Base-by-base conservation (phyloP, 1,140 invertebrate species). In the Nixonia krombeini region DNA sequence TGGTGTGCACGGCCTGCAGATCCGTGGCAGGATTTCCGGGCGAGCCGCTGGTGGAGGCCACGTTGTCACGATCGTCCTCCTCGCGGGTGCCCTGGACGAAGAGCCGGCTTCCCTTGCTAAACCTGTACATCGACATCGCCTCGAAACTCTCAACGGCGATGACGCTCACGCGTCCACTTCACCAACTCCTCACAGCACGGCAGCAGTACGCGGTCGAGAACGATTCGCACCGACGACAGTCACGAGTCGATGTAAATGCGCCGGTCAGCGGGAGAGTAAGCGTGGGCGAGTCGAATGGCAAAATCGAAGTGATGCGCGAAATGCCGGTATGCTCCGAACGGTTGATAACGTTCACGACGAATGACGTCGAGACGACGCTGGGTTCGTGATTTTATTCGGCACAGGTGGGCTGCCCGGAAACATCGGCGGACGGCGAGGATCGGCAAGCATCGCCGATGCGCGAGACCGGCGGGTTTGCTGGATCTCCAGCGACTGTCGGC, bases 71-170 rank as follows among this genome's bases (percentile, higher is more conserved):
- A 82, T 89, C 87, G 47, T 88, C 88, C 26, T 87, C 86, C 71
- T 92, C 90, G 10, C 91, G 85, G 4, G 91, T 91, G 4, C 91
- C 93, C 80, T 94, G 92, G 49, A 95, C 89, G 82, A 94, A 95
- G 12, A 95, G 87, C 40, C 93, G 88, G 16, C 83, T 82, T 67
- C 90, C 88, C 81, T 91, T 91, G 49, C 90, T 89, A 79, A 92
- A 92, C 70, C 90, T 88, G 76, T 92, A 92, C 87, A 92, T 91
- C 52, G 89, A 89, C 89, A 89, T 89, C 59, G 66, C 72, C 59
- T 9, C 16, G 21, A 6, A 6, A 21, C 12, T 35, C 12, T 35
- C 33, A 10, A 13, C 13, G n/a, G n/a, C n/a, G n/a, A n/a, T n/a
- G n/a, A n/a, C 29, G 25, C 25, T 9, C 9, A 26, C 25, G 4